A percentile compares a stretch with the other conserved stretches of the same genome.
Conservation (phyloP, 1,140 invertebrate species). For the Drosophila repletoides region DNA sequence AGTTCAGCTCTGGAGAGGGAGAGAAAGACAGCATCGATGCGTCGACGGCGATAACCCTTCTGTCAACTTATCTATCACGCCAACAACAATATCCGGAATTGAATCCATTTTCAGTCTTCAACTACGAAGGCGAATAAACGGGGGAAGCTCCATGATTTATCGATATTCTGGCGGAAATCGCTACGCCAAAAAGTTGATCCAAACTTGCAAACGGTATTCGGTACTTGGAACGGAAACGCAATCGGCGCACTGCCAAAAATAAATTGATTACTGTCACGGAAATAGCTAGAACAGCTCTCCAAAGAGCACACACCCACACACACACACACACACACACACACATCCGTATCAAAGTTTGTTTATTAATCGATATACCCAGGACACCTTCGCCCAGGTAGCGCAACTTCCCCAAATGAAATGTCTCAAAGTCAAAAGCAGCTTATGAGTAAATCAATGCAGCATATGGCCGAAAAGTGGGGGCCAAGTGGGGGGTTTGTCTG, state of each 20-base stretch:
- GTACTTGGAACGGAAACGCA: conserved; percentile 62
- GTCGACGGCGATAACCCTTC: conserved; percentile 61
- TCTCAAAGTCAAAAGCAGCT: conserved; percentile 56
- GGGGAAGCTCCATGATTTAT: conserved; percentile 80
- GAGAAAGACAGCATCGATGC: too few relatives aligned
- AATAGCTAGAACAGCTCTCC: conserved; percentile 56
- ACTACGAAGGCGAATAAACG: too few relatives aligned
- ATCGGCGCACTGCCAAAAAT: conserved; percentile 80
- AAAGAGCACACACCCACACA: conserved; percentile 21
- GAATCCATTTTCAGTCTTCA: too few relatives aligned
- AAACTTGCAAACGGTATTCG: neutral
- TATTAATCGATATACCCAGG: conserved; percentile 67
- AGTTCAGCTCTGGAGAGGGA: conserved; percentile 12
- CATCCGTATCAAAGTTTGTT: conserved; percentile 52
- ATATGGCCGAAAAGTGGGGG: conserved; percentile 4
- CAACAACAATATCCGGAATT: conserved; percentile 34
- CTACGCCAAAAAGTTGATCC: conserved; percentile 55
- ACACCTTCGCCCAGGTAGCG: conserved; percentile 46
- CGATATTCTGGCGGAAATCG: conserved; percentile 75
- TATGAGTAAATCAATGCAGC: conserved; percentile 43
- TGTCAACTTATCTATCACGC: conserved; percentile 75
- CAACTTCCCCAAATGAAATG: conserved; percentile 43
- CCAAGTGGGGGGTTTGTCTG: neutral
- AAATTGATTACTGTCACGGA: conserved; percentile 82
- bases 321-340: conserved; percentile 16